Conservation (phyloP, 1,140 invertebrate genomes). For the Aphaenogaster ashmeadi region DNA sequence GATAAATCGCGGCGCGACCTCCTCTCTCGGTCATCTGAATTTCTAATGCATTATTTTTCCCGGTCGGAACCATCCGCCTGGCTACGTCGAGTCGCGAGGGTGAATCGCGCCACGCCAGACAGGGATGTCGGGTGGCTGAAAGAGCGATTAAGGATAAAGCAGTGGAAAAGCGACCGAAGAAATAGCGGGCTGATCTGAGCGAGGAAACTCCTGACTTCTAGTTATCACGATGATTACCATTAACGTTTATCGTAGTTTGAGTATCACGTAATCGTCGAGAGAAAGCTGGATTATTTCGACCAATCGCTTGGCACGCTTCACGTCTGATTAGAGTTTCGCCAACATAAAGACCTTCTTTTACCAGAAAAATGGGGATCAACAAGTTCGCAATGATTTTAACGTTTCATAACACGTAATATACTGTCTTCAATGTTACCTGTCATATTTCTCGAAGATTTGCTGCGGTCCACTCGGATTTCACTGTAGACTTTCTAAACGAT, state of each 20-base stretch:
- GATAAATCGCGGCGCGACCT: constrained; percentile 83
- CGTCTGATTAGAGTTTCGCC: constrained; percentile 62
- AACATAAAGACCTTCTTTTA: constrained; percentile 41
- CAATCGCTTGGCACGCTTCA: constrained; percentile 54
- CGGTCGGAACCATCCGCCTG: constrained; percentile 72
- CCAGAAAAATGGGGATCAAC: constrained; percentile 42
- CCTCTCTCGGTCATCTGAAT: constrained; percentile 85
- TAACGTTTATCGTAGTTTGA: constrained; percentile 52
- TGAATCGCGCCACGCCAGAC: constrained; percentile 64
- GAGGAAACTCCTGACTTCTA: constrained; percentile 20
- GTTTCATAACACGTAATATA: constrained; percentile 55
- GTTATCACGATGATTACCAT: constrained; percentile 37
- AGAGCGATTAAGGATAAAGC: constrained; percentile 64
- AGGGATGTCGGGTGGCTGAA: constrained; percentile 39
- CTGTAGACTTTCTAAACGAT: constrained; percentile 45
- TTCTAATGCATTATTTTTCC: constrained; percentile 85
- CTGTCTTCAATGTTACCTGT: constrained; percentile 36
- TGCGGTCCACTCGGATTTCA: constrained; percentile 44
- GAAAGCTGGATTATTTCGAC: constrained; percentile 52
- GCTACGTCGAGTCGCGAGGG: constrained; percentile 72
- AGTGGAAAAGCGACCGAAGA: constrained; percentile 45
- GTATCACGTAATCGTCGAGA: constrained; percentile 47
- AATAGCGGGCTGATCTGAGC: constrained; percentile 15
- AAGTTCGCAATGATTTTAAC: constrained; percentile 52
- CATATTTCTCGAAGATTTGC: constrained; percentile 43